A percentile compares a stretch with the other conserved stretches of the same genome.
Conservation (phyloP, 1,140 invertebrate genomes). For the Drosophila obscura region DNA sequence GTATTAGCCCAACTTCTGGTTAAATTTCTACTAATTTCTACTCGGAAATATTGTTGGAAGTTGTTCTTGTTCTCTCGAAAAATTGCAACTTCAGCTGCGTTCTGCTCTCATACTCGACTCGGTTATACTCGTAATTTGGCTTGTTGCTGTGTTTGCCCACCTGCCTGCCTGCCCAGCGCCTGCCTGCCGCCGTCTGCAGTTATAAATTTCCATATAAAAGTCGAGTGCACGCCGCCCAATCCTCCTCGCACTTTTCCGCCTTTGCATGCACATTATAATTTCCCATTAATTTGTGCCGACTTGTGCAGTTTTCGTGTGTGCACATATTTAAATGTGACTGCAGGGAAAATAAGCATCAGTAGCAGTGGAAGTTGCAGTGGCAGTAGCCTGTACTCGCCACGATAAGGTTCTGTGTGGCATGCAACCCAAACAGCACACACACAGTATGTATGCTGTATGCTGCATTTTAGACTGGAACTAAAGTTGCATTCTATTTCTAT, state of each 20-base stretch:
- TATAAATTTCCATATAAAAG: slow-evolving; percentile 15
- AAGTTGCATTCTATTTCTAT: slow-evolving; percentile 7
- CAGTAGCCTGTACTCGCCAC: slow-evolving; percentile 13
- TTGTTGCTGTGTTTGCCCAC: slow-evolving; percentile 26
- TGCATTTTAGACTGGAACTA: background rate
- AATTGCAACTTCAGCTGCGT: background rate
- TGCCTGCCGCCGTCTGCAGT: background rate
- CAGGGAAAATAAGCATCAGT: slow-evolving; percentile 18
- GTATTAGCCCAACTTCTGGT: slow-evolving; percentile 11
- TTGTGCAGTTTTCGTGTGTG: slow-evolving; percentile 62
- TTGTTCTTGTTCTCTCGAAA: slow-evolving; percentile 2
- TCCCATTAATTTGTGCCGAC: slow-evolving; percentile 71
- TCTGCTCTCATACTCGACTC: background rate
- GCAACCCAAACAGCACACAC: too few relatives aligned
- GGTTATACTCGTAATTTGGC: slow-evolving; percentile 11
- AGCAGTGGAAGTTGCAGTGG: slow-evolving; percentile 7
- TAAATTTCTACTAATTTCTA: slow-evolving; percentile 28
- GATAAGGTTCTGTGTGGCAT: too few relatives aligned
- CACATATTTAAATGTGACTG: slow-evolving; percentile 65
- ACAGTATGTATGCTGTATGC: too few relatives aligned
- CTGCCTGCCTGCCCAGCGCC: background rate
- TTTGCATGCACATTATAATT: slow-evolving; percentile 55
- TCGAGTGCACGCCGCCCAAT: background rate
- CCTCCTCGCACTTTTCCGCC: slow-evolving; percentile 1
- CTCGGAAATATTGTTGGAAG: background rate